Percentiles rank a stretch among this genome's conserved stretches.
Evolutionary conservation across 2,888 invertebrate species (phyloP).

Genomic region (Troglohyphantes excavatus): DNA sequence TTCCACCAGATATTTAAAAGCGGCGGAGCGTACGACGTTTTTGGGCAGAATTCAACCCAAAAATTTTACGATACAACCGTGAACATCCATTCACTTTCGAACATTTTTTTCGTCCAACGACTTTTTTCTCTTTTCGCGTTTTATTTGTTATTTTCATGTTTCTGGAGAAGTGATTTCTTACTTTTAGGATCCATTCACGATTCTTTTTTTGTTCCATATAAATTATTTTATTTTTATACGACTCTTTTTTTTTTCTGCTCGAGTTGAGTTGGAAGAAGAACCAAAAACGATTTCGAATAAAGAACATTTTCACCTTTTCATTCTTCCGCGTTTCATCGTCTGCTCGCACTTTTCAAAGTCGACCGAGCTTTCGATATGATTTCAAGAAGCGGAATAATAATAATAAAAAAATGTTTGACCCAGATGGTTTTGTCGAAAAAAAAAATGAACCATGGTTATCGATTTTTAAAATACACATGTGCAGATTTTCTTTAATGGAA

Average conservation of each 20-base stretch:
- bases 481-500: background rate
- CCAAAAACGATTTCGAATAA: constrained; percentile 60
- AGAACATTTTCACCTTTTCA: constrained; percentile 37
- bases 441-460: background rate
- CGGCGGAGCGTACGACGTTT: constrained; percentile 46
- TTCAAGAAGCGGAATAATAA: background rate
- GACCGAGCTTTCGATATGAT: constrained; percentile 22
- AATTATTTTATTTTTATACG: constrained; percentile 55
- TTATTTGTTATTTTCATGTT: constrained; percentile 23
- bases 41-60: constrained; percentile 64
- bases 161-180: constrained; percentile 40
- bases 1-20: constrained; percentile 47
- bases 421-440: background rate
- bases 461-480: background rate
- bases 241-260: constrained; percentile 10
- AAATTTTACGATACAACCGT: constrained; percentile 47
- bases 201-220: constrained; percentile 2
- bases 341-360: constrained; percentile 23
- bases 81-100: constrained; percentile 68
- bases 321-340: constrained; percentile 16
- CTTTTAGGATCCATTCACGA: constrained; percentile 25
- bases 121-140: background rate
- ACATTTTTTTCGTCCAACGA: constrained; percentile 35
- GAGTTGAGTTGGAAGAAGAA: constrained; percentile 24
- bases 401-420: background rate